Evolutionary conservation across 2,797 vertebrate genomes (phyloP), one percentile per base, ranked within the genome.

Genomic region (Sebastes matsubarae): DNA sequence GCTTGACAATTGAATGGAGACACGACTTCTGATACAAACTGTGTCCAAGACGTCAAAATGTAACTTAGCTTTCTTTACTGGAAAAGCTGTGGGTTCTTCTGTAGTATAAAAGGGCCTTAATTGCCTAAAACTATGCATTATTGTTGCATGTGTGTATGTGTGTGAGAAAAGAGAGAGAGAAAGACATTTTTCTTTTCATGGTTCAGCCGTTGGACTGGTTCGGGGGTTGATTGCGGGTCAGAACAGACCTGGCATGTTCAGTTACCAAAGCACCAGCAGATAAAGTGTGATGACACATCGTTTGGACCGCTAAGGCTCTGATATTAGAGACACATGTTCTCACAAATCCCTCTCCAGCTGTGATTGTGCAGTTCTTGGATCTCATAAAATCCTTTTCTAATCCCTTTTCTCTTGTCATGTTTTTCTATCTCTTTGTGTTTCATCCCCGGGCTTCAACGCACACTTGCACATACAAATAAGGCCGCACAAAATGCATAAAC

Each of bases 301-400:
- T 46, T 82, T 77, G 82, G 80, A 74, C 54, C 1, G 38, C 71
- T 4, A 6, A 22, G 25, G n/a, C 27, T 66, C 50, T 24, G 60
- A 86, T 86, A 90, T 89, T 69, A 64, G 67, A 88, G 32, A 66
- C 88, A 90, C 67, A 79, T 89, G 84, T 87, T 79, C 73, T 58
- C n/a, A 10, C 71, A 84, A 80, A 90, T 72, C 59, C 64, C 38
- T 29, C 57, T 70, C n/a, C 52, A 67, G 75, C 83, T 89, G 70
- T 29, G 52, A 66, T 2, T 52, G 36, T 79, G 63, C 30, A 34
- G 16, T 30, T 74, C 27, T 14, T 65, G 50, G 34, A 73, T 58
- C 32, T 57, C 46, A n/a, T 16, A 52, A 85, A 74, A 77, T 64
- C n/a, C 36, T 50, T 73, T 67, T 64, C 11, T 82, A 42, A 72